Conservation (phyloP, 2,113 vertebrate genomes). For the Rynchops niger region DNA sequence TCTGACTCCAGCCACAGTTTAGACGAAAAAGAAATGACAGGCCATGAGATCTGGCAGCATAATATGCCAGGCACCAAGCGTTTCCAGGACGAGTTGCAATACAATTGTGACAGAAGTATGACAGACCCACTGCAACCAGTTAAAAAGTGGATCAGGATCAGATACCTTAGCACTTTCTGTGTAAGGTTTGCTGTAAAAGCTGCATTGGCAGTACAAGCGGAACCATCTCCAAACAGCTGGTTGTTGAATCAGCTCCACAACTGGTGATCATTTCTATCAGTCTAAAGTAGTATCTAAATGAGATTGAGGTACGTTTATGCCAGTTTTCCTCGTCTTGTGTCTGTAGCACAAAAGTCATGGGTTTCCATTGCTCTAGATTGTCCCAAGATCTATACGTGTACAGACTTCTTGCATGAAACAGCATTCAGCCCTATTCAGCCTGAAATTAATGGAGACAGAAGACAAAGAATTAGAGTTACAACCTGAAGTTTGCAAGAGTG, state of each 20-base stretch:
- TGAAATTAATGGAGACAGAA: background rate
- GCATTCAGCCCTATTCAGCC: background rate
- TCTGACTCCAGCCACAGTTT: background rate
- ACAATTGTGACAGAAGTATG: background rate
- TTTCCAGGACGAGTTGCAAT: background rate
- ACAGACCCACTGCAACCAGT: background rate
- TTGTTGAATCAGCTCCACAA: background rate
- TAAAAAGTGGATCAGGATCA: background rate
- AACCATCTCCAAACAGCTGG: background rate
- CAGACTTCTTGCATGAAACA: background rate
- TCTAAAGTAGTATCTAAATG: background rate
- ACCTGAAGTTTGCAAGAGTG: background rate
- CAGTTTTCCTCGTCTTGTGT: background rate
- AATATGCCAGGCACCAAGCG: background rate
- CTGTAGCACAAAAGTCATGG: background rate
- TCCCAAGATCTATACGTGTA: background rate
- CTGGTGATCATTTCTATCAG: background rate
- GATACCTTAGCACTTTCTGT: background rate
- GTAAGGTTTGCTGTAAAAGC: background rate
- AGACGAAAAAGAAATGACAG: background rate
- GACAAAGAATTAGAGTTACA: background rate
- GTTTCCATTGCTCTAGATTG: background rate
- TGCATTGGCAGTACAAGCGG: background rate
- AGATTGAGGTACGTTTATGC: background rate
- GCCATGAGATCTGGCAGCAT: background rate